Percentiles rank a stretch among this genome's conserved stretches.
Conservation (phyloP, 37 sponge, comb jelly and placozoan species). For the Spongia lamella region DNA sequence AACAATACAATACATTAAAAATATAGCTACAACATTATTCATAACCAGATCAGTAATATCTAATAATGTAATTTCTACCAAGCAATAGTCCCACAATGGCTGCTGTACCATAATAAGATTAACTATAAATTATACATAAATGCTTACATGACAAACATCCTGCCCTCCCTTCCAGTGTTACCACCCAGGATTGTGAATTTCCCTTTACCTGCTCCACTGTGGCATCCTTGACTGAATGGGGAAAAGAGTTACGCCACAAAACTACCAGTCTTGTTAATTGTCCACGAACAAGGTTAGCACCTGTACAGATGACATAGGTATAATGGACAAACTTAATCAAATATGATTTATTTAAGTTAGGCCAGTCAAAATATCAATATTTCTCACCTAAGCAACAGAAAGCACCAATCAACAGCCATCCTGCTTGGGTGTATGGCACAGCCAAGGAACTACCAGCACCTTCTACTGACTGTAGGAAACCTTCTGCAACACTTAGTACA, state of each 20-base stretch:
- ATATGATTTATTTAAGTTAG: background rate
- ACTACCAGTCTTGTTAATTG: constrained; percentile 73
- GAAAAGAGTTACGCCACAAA: constrained; percentile 85
- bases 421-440: constrained; percentile 57
- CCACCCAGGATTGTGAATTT: constrained; percentile 50
- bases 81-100: too few species aligned
- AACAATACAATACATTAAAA: too few species aligned
- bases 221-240: constrained; percentile 88
- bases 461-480: constrained; percentile 48
- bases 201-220: constrained; percentile 74
- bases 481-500: constrained; percentile 66
- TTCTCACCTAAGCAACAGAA: constrained; percentile 80
- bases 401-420: constrained; percentile 90
- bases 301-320: constrained; percentile 24
- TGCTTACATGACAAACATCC: constrained; percentile 82
- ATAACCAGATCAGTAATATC: too few species aligned
- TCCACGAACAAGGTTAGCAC: constrained; percentile 72
- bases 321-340: background rate
- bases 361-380: too few species aligned
- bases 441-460: constrained; percentile 38
- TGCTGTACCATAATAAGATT: too few species aligned
- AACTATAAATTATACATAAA: too few species aligned
- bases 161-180: constrained; percentile 70
- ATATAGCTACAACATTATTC: too few species aligned
- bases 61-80: too few species aligned